Base-by-base conservation (phyloP, 2,888 invertebrate genomes). In the Exephanes ischioxanthus region DNA sequence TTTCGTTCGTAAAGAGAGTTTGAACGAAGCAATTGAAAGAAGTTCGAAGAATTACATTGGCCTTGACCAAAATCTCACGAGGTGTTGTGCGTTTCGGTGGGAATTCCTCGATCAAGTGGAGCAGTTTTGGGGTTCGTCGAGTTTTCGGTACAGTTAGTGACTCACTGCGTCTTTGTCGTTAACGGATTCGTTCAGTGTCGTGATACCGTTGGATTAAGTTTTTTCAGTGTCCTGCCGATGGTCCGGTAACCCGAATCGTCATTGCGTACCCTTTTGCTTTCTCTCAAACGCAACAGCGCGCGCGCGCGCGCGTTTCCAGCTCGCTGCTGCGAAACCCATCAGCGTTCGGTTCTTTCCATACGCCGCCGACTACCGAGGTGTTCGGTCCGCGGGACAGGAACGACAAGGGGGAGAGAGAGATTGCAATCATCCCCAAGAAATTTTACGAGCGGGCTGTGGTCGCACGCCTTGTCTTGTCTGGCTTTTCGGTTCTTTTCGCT, bases 351-450 rank as follows among this genome's bases (percentile, higher is more conserved):
- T 68, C 72, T 68, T 33, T 72, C 72, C 48, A n/a, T 53, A 55
- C 58, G 30, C 41, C 51, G 19, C 16, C 61, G 58, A 73, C 80
- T 72, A 48, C 72, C 61, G 67, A 77, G 66, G 80, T 80, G 72
- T 80, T 55, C n/a, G 55, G 67, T 67, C 26, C 51, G 33, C 80
- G 73, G 30, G 55, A 77, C 70, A 41, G 26, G 53, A 71, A 78
- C 37, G 19, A 22, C 61, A 66, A 37, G 33, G 41, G 53, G 51
- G 45, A 37, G 51, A 70, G 55, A 75, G 81, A 84, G 88, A 87
- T 88, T 86, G 66, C 84, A 88, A 88, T 88, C 88, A 79, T 83
- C 83, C 84, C 86, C 81, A 77, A 85, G 85, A 84, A 83, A 86
- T 87, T 88, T 88, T 88, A 88, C 86, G 87, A 88, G 79, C 77